Percentiles rank a stretch among this genome's conserved stretches.
Evolutionary conservation across 2,888 invertebrate genomes (phyloP).

Genomic region (Microplitis manilae): DNA sequence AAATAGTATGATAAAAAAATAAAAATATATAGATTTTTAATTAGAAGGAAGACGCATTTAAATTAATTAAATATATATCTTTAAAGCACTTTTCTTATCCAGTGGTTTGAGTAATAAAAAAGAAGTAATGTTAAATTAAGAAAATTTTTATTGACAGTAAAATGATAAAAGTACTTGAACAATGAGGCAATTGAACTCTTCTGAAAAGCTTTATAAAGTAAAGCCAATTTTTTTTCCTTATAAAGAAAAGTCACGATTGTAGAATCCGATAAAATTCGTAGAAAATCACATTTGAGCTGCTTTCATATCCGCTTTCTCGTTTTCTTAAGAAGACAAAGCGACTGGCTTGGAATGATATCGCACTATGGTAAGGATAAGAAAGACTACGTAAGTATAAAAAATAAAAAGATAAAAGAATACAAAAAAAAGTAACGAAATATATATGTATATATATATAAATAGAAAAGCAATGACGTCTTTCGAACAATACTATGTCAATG

Average conservation of each 20-base stretch:
- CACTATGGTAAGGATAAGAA: conserved; percentile 2
- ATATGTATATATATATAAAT: not conserved
- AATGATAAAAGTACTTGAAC: conserved; percentile 2
- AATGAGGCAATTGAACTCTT: conserved; percentile 2
- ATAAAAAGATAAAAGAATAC: conserved; percentile 1
- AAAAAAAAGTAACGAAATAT: not conserved
- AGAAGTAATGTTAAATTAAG: not conserved
- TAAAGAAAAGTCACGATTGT: conserved; percentile 10
- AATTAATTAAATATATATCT: not conserved
- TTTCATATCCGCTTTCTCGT: not conserved
- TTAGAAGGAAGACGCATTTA: not conserved
- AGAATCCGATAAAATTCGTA: conserved; percentile 36
- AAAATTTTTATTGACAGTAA: not conserved
- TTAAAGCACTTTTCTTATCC: not conserved
- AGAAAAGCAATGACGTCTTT: conserved; percentile 38
- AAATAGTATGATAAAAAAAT: not conserved
- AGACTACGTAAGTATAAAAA: not conserved
- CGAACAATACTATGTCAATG: conserved; percentile 26
- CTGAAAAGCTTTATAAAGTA: conserved; percentile 5
- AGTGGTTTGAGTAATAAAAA: not conserved
- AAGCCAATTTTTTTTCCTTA: not conserved
- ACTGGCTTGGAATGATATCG: conserved; percentile 25
- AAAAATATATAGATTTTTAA: not conserved
- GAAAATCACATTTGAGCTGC: conserved; percentile 32
- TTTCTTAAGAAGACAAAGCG: not conserved